A percentile compares a stretch with the other conserved stretches of the same genome.
phyloP scores from a whole-genome alignment of 2,888 invertebrate species.

The Podabrus alpinus region DNA sequence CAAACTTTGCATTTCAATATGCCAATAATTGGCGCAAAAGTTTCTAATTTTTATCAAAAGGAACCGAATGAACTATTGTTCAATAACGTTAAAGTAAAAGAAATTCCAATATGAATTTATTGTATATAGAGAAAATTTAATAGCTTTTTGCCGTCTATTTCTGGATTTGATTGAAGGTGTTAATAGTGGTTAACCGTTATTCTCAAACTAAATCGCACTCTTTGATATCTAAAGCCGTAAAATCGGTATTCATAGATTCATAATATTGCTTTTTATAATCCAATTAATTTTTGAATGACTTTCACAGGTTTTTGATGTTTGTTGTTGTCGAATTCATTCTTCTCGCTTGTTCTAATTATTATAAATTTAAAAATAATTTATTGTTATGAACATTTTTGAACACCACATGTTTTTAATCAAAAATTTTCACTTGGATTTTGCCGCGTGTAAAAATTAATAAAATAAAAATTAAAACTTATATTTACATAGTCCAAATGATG shows the following conservation, averaged over 20 bases:
- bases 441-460: neutral
- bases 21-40: neutral
- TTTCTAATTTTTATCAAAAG: neutral
- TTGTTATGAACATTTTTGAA: neutral
- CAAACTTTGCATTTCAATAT: neutral
- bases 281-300: neutral
- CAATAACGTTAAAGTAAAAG: neutral
- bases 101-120: neutral
- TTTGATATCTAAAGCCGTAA: neutral
- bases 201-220: neutral
- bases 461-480: conserved; percentile 16
- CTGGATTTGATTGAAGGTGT: neutral
- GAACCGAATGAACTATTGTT: neutral
- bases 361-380: neutral
- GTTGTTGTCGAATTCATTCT: neutral
- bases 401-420: neutral
- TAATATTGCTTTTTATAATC: neutral
- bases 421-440: neutral
- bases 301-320: neutral
- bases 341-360: neutral
- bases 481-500: conserved; percentile 49
- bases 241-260: neutral
- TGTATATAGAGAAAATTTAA: neutral
- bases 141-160: neutral
- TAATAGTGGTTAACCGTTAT: neutral